Evolutionary conservation across 2,888 invertebrate genomes (phyloP), one percentile per base, ranked within the genome.

Genomic region (Octonoba sinensis): DNA sequence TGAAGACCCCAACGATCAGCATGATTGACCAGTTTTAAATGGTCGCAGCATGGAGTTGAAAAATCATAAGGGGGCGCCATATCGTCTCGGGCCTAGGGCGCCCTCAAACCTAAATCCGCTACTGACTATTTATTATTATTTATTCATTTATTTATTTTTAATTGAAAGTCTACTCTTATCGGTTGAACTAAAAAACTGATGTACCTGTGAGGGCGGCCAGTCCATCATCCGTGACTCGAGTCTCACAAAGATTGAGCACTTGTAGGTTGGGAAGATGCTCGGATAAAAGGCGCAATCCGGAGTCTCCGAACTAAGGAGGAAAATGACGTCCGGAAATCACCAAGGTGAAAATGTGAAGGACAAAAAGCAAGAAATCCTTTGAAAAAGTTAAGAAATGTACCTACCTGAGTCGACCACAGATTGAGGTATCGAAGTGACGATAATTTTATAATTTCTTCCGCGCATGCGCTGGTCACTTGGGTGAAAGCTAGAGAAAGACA

Each of bases 201-300:
- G 90, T 89, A 94, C 94, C 92, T 87, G 93, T 91, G 73, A 94
- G 89, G 70, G 93, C 92, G 84, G 92, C 91, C 60, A 95, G 92
- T 84, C 94, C 94, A 87, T 93, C 93, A 86, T 94, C 94, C 0
- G 94, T 93, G 60, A 94, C 93, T 0, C 93, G 93, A 3, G 94
- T 94, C 88, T 95, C 94, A 88, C 94, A 94, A 60, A 95, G 90
- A 87, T 95, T 94, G 67, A 95, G 90, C 51, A 94, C 93, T 88
- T 94, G 94, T 78, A 95, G 89, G 84, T 93, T 92, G 77, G 93
- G 93, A 76, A 95, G 90, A 87, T 94, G 94, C 87, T 94, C 94
- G 16, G 93, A 93, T 83, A 95, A 93, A 87, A 94, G 90, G 88
- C 93, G 92, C 64, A 94, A 89, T 20, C 94, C 94, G 69, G 91